phyloP scores from a whole-genome alignment of 1,140 invertebrate species.

The Ericerus pela region DNA sequence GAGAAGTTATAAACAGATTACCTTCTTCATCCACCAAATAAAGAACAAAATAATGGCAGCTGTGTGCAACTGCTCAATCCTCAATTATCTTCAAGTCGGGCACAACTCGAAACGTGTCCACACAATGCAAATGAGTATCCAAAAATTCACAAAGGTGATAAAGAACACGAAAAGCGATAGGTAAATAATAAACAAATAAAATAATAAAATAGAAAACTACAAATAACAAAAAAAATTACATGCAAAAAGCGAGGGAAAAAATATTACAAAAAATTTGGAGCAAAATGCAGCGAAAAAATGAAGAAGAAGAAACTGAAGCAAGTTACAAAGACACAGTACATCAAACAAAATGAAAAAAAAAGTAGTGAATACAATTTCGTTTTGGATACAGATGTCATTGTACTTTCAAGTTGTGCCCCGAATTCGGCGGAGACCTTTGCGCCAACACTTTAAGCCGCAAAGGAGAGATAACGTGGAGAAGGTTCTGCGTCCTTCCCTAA shows the following conservation, averaged over 20 bases:
- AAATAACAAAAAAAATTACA: background rate
- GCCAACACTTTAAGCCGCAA: background rate
- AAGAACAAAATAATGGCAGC: slow-evolving; percentile 6
- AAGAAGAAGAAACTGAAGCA: background rate
- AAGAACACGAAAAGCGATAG: too few species aligned
- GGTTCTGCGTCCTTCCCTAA: background rate
- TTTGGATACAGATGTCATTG: background rate
- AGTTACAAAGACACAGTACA: background rate
- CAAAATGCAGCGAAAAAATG: background rate
- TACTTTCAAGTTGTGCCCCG: slow-evolving; percentile 4
- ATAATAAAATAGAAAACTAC: background rate
- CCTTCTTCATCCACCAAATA: slow-evolving; percentile 3
- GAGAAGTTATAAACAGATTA: slow-evolving; percentile 2
- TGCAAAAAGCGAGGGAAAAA: background rate
- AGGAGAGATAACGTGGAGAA: background rate
- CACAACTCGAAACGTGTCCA: background rate
- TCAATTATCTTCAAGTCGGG: background rate
- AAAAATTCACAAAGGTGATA: background rate
- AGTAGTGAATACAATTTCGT: background rate
- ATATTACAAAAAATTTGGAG: background rate
- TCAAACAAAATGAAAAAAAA: background rate
- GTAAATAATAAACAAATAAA: background rate
- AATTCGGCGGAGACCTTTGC: background rate
- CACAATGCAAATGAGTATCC: background rate
- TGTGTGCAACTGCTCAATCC: background rate